phyloP scores from a whole-genome alignment of 2,113 vertebrate genomes.

The Catharus bicknelli region DNA sequence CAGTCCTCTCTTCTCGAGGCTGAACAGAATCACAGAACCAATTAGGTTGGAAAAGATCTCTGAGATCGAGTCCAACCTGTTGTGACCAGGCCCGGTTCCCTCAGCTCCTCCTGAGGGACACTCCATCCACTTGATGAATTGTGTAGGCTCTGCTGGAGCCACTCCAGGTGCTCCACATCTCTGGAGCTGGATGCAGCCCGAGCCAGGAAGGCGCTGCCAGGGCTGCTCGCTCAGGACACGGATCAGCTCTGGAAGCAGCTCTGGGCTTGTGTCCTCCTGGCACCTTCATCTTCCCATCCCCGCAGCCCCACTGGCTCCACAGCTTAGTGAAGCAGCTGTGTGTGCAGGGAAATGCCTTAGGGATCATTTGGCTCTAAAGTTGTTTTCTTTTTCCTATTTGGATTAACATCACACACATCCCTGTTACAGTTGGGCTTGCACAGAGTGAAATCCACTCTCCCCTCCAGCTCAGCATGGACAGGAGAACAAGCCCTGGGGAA shows the following conservation, averaged over 20 bases:
- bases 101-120: not conserved
- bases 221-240: not conserved
- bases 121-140: not conserved
- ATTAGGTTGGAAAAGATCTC: not conserved
- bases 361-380: not conserved
- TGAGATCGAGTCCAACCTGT: too few relatives aligned
- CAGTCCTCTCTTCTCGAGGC: not conserved
- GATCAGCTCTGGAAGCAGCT: too few relatives aligned
- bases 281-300: not conserved
- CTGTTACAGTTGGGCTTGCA: not conserved
- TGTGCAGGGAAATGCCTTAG: not conserved
- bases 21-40: not conserved
- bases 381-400: not conserved
- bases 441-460: not conserved
- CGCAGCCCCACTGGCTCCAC: rapidly evolving
- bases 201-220: not conserved
- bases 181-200: rapidly evolving
- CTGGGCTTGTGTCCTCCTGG: rapidly evolving
- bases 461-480: rapidly evolving
- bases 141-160: rapidly evolving
- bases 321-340: not conserved
- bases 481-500: not conserved
- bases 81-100: not conserved
- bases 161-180: rapidly evolving
- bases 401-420: not conserved